Evolutionary conservation across 2,888 invertebrate species (phyloP), one percentile per base, ranked within the genome.

Genomic region (Leucophora obtusa): DNA sequence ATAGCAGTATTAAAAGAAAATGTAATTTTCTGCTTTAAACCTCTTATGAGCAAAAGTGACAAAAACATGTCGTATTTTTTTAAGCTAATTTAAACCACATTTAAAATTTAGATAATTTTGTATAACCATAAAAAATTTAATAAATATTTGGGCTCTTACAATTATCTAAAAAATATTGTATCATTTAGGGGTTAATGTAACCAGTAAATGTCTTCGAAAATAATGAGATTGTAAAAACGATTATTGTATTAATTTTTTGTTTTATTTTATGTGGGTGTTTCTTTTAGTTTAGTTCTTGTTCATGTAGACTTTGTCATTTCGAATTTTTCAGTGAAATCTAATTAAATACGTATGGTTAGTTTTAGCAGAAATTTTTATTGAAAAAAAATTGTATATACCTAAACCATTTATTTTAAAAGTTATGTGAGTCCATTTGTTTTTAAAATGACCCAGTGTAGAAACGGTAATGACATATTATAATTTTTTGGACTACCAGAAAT

Each of bases 201-300:
- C 38, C 10, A 38, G n/a, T n/a, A 6, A 47, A 47, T 54, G 38
- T 38, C 54, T 66, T 53, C 56, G 21, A 43, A 38, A 35, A 66
- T 66, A 66, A 66, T 66, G 66, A 66, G 54, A 66, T 66, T 66
- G 66, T 38, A n/a, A 6, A 14, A 5, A 7, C n/a, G n/a, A n/a
- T 47, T 47, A 47, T n/a, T 47, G 43, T 47, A n/a, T 47, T 5
- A 47, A 47, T 47, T 47, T 47, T 47, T 6, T n/a, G n/a, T 14
- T 47, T 47, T 4, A 5, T n/a, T 47, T 47, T 47, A 11, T 47
- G 1, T 47, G 43, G 43, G n/a, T n/a, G 43, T 47, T 1, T n/a
- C 43, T 47, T 47, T 5, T 14, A 47, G 43, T 47, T 4, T 14
- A 47, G n/a, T 3, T 47, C 43, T 7, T 47, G 11, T 47, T 1